Conservation (phyloP, 2,888 invertebrate genomes). For the Osmoderma eremita region DNA sequence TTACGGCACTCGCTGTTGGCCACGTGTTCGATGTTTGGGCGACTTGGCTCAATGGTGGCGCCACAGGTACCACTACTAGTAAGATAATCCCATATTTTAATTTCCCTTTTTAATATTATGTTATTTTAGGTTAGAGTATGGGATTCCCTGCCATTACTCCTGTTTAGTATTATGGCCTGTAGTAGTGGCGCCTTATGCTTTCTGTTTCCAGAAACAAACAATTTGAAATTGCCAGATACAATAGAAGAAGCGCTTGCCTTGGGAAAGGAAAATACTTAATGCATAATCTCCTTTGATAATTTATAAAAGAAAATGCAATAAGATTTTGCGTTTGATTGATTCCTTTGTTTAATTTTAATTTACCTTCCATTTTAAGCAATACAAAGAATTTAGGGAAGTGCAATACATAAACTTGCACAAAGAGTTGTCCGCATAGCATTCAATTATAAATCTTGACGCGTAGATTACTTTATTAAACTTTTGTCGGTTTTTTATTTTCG, state of each 20-base stretch:
- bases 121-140: constrained; percentile 65
- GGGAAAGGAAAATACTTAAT: constrained; percentile 38
- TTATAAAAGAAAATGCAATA: no score
- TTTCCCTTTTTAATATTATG: neutral
- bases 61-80: constrained; percentile 77
- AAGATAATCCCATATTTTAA: constrained; percentile 44
- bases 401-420: no score
- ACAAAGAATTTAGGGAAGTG: no score
- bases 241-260: constrained; percentile 67
- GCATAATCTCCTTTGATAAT: no score
- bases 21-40: constrained; percentile 75
- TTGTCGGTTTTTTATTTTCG: no score
- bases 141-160: constrained; percentile 67
- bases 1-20: constrained; percentile 74
- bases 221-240: constrained; percentile 70
- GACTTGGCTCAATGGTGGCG: constrained; percentile 75
- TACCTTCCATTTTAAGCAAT: no score
- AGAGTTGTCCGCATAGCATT: no score
- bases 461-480: no score
- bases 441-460: no score
- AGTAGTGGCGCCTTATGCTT: constrained; percentile 68
- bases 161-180: constrained; percentile 69
- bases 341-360: no score
- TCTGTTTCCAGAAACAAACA: constrained; percentile 72
- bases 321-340: no score